Percentiles rank a stretch among this genome's conserved stretches.
phyloP scores from a whole-genome alignment of 2,113 vertebrate species.

The Meles meles region DNA sequence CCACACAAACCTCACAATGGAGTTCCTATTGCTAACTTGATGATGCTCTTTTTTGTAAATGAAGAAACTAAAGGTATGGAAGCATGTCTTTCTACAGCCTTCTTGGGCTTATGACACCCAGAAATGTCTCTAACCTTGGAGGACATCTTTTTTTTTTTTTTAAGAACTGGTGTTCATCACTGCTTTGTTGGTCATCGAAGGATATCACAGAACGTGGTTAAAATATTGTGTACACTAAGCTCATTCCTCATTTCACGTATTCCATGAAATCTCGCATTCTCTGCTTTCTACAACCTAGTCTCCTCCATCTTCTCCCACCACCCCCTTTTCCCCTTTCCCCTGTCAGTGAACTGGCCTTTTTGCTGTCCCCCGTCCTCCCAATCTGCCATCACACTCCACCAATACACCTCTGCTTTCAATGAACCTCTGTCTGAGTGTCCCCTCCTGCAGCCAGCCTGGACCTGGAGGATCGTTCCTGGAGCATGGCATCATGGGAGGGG shows the following conservation, averaged over 20 bases:
- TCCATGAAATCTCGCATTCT: neutral
- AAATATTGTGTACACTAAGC: neutral
- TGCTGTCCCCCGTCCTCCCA: neutral
- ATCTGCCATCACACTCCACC: neutral
- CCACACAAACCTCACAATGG: neutral
- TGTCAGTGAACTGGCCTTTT: neutral
- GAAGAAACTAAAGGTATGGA: neutral
- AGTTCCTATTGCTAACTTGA: neutral
- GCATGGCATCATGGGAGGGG: neutral
- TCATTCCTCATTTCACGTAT: neutral
- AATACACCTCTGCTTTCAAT: neutral
- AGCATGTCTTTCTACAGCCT: neutral
- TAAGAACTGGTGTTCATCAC: neutral
- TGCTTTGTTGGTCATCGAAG: neutral
- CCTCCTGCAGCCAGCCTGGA: neutral
- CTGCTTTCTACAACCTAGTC: neutral
- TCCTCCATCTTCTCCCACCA: neutral
- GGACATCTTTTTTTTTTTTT: neutral
- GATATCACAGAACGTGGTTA: neutral
- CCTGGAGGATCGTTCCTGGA: neutral
- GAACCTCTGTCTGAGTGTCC: neutral
- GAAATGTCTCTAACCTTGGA: neutral
- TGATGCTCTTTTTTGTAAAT: neutral
- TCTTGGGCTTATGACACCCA: neutral
- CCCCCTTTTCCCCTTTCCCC: fast-evolving